Conservation (phyloP, 53 echinoderm and acorn worm species). For the Pentamera pediparva region DNA sequence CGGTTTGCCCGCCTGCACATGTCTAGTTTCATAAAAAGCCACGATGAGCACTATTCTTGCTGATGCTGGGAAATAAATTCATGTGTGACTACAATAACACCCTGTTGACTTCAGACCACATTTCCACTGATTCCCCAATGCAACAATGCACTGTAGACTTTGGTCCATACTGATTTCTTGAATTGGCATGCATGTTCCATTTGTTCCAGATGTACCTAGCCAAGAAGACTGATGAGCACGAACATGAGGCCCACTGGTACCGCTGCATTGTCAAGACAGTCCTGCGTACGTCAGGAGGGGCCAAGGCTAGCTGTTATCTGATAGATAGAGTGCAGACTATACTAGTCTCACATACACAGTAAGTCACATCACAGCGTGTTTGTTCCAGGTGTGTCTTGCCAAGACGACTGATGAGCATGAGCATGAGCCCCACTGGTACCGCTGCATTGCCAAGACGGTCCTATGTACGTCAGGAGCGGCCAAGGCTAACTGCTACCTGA, state of each 20-base stretch:
- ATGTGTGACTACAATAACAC: too few species aligned
- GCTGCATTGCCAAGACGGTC: neutral
- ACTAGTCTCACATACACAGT: conserved; percentile 54
- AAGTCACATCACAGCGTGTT: neutral
- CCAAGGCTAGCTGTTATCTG: conserved; percentile 54
- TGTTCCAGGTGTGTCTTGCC: neutral
- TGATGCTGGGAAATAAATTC: too few species aligned
- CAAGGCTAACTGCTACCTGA: conserved; percentile 51
- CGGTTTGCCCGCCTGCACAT: too few species aligned
- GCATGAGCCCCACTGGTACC: conserved; percentile 10
- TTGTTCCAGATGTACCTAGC: conserved; percentile 6
- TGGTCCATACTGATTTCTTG: too few species aligned
- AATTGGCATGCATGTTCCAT: neutral
- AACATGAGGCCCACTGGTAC: conserved; percentile 19
- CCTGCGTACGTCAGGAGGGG: neutral
- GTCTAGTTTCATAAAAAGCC: too few species aligned
- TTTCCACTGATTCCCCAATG: too few species aligned
- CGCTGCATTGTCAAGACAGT: conserved; percentile 7
- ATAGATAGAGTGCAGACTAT: conserved; percentile 73
- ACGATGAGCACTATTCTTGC: too few species aligned
- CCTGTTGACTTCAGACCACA: too few species aligned
- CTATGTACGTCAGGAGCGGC: neutral
- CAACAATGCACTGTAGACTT: too few species aligned
- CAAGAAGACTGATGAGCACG: neutral
- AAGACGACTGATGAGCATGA: neutral